A percentile compares a stretch with the other conserved stretches of the same genome.
These are phyloP conservation scores for Julus scanicus DNA, from an alignment of 2,888 invertebrate genomes.

Conservation along the genomic window DNA sequence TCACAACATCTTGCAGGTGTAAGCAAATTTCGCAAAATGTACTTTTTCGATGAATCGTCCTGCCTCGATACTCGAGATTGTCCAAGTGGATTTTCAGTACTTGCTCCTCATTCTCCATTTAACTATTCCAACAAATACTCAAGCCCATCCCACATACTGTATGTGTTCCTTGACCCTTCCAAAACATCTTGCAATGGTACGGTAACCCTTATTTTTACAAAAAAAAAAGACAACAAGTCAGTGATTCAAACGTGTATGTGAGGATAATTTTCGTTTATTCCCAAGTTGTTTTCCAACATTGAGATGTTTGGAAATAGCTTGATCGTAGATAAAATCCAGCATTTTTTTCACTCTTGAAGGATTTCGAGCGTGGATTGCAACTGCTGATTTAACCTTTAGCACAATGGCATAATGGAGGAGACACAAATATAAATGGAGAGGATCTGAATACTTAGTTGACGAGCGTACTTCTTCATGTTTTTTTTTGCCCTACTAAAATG, in stretches of 20 bases:
- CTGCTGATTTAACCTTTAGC: not conserved
- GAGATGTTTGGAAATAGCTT: slow-evolving; percentile 7
- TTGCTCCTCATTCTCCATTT: not conserved
- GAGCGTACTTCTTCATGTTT: not conserved
- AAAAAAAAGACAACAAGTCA: not conserved
- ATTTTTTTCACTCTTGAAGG: not conserved
- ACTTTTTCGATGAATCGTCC: not conserved
- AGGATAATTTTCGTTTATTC: not conserved
- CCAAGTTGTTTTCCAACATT: not conserved
- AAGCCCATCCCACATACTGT: not conserved
- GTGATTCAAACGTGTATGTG: not conserved
- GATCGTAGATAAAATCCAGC: not conserved
- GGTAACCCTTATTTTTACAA: slow-evolving; percentile 22
- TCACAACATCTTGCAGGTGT: not conserved
- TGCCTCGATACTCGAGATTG: not conserved
- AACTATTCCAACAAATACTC: slow-evolving; percentile 12
- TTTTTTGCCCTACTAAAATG: slow-evolving; percentile 4
- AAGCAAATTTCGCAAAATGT: not conserved
- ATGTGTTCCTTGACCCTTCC: not conserved
- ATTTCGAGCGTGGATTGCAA: not conserved
- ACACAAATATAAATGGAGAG: not conserved
- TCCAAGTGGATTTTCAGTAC: not conserved
- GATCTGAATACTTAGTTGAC: not conserved
- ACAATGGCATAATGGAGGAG: not conserved
- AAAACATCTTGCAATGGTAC: not conserved